phyloP scores from a whole-genome alignment of 2,797 vertebrate species.

The Melanogrammus aeglefinus region DNA sequence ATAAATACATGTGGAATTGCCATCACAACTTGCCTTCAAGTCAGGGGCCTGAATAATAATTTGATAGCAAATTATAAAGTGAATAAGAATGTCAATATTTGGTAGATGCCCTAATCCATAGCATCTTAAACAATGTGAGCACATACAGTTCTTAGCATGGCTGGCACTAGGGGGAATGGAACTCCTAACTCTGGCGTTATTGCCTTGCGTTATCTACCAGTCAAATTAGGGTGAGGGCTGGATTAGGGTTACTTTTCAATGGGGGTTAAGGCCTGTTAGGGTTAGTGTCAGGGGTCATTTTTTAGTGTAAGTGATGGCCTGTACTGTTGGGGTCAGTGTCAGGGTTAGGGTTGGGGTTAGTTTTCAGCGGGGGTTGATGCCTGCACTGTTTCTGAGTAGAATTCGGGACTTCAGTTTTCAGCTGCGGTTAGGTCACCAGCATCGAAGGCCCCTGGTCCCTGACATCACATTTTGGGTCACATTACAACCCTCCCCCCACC shows the following conservation, averaged over 20 bases:
- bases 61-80: conserved; percentile 3
- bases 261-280: too few species aligned
- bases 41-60: not conserved
- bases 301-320: conserved; percentile 9
- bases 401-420: conserved; percentile 21
- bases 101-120: not conserved
- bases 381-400: too few species aligned
- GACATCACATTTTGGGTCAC: conserved; percentile 59
- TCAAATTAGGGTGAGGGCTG: too few species aligned
- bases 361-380: too few species aligned
- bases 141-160: not conserved
- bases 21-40: not conserved
- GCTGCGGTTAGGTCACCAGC: conserved; percentile 29
- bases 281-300: too few species aligned
- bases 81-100: not conserved
- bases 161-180: not conserved
- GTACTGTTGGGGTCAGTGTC: not conserved
- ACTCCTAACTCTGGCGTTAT: not conserved
- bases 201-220: not conserved
- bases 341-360: too few species aligned
- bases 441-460: conserved; percentile 42
- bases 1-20: not conserved
- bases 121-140: not conserved
- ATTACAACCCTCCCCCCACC: conserved; percentile 55
- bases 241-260: not conserved